Evolutionary conservation across 2,113 vertebrate genomes (phyloP), one percentile per base, ranked within the genome.

Genomic region (Indri indri): DNA sequence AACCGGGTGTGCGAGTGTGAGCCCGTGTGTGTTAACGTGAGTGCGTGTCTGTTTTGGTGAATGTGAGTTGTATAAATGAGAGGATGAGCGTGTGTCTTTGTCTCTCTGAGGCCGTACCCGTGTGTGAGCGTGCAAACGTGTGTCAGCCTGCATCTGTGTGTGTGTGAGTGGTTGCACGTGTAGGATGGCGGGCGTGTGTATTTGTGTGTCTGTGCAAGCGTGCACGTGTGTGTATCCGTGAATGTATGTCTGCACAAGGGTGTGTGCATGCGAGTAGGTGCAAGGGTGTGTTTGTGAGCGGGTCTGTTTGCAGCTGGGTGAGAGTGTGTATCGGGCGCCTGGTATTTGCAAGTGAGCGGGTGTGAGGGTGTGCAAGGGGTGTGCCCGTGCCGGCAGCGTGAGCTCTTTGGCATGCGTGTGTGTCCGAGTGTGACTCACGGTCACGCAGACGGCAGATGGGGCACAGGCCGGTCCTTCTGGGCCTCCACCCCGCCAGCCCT

Each of bases 51-150:
- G 17, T 65, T 1, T 2, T n/a, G 40, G 34, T 27, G n/a, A 27
- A 47, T 16, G 9, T 30, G n/a, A 34, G 25, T 12, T 5, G 2
- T 14, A 1, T 11, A 42, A 23, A 10, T 50, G 92, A 50, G n/a
- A 23, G 1, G 13, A 1, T 12, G 52, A 7, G 0, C 2, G 6
- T 4, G 50, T 42, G 20, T 42, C 0, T 81, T 32, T 84, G 18
- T 50, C 0, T 81, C 32, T 40, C 52, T 92, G 70, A 84, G 47
- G 32, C 27, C 17, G 13, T 23, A 40, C n/a, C 57, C 34, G 30
- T 14, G 30, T 42, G 22, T 68, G 11, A 42, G 59, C 17, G 30
- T 81, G 45, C 42, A 11, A 0, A 7, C 6, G 11, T 61, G 54
- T 74, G n/a, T 59, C 70, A n/a, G 45, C 23, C 7, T 13, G 17